Conservation (phyloP, 2,797 vertebrate species). For the Hylomyscus alleni region DNA sequence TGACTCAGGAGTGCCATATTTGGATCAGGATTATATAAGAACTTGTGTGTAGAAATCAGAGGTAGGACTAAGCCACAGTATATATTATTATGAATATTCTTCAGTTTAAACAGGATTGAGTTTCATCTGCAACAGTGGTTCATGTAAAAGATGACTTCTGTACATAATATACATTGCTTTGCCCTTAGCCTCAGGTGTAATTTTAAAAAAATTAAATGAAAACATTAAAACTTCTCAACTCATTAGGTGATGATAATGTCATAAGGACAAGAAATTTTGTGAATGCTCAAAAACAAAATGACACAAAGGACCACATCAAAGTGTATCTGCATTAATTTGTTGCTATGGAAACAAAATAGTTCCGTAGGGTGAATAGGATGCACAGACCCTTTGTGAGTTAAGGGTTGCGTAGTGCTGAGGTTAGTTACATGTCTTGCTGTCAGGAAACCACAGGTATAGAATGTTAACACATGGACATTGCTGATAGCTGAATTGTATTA, state of each 20-base stretch:
- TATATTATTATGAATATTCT: slow-evolving; percentile 18
- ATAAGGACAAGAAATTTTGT: neutral
- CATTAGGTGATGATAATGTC: neutral
- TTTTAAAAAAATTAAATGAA: slow-evolving; percentile 5
- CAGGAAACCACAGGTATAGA: slow-evolving; percentile 54
- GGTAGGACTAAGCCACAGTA: neutral
- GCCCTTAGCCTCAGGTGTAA: neutral
- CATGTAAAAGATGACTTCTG: slow-evolving; percentile 33
- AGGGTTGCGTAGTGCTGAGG: neutral
- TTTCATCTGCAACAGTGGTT: slow-evolving; percentile 56
- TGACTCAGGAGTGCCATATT: slow-evolving; percentile 41
- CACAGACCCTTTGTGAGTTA: neutral
- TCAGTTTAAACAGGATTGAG: slow-evolving; percentile 41
- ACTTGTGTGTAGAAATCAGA: slow-evolving; percentile 42
- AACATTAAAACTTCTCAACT: neutral
- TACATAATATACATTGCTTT: neutral
- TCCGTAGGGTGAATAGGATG: neutral
- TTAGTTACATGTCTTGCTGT: slow-evolving; percentile 59
- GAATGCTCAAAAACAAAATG: slow-evolving; percentile 27
- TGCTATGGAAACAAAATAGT: slow-evolving; percentile 63
- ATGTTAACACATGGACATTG: slow-evolving; percentile 71
- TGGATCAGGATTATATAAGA: slow-evolving; percentile 31
- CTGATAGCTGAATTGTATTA: slow-evolving; percentile 74
- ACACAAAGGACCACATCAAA: neutral
- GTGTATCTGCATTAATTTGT: neutral